Conservation (phyloP, 2,888 invertebrate species). For the Cosmopolites sordidus region DNA sequence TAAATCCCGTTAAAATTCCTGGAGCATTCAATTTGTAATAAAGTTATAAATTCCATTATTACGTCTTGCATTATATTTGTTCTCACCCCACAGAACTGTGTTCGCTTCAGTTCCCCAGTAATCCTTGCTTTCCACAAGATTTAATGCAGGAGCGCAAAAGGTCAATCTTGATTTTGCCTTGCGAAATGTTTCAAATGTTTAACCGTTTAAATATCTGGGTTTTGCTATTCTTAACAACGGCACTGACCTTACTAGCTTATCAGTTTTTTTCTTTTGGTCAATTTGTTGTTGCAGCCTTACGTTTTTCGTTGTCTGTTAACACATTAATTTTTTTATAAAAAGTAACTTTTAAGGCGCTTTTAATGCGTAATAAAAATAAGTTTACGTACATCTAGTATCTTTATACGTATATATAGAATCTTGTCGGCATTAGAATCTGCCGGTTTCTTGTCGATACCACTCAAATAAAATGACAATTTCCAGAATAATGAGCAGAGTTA, state of each 20-base stretch:
- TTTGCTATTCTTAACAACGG: conserved; percentile 4
- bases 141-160: conserved; percentile 16
- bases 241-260: not conserved
- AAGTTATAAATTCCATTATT: conserved; percentile 19
- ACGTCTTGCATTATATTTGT: conserved; percentile 19
- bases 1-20: conserved; percentile 10
- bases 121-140: conserved; percentile 18
- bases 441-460: no score
- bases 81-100: conserved; percentile 10
- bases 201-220: conserved; percentile 10
- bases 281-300: no score
- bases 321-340: no score
- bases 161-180: conserved; percentile 16
- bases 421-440: no score
- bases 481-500: no score
- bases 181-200: conserved; percentile 14
- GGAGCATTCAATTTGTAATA: conserved; percentile 15
- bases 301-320: no score
- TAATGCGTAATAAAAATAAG: no score
- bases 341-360: no score
- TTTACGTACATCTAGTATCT: no score
- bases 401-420: no score
- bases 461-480: no score
- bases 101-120: conserved; percentile 16
- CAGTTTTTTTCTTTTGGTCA: no score